These are phyloP conservation scores for Clarias macrocephalus DNA, from an alignment of 2,113 vertebrate genomes.

Conservation along the genomic window DNA sequence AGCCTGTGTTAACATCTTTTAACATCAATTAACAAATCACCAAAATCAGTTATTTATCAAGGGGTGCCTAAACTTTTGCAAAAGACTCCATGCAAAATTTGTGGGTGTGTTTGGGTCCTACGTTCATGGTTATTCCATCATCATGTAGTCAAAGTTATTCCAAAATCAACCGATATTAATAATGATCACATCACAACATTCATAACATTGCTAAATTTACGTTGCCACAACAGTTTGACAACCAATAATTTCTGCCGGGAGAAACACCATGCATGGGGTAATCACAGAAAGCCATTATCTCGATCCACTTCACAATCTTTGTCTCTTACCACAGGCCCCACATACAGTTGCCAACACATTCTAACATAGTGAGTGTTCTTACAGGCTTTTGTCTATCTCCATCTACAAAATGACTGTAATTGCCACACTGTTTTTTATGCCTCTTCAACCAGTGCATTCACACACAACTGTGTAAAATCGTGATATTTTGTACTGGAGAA, in stretches of 20 bases:
- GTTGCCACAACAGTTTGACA: too few species aligned
- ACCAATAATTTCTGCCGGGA: background rate
- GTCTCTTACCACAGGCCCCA: slow-evolving; percentile 23
- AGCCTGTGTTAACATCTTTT: too few species aligned
- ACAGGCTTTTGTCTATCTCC: slow-evolving; percentile 34
- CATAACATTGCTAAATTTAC: too few species aligned
- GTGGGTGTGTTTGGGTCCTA: too few species aligned
- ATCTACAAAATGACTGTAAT: slow-evolving; percentile 53
- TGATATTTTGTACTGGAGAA: slow-evolving; percentile 26
- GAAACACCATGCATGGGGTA: slow-evolving; percentile 57
- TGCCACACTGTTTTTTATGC: slow-evolving; percentile 37
- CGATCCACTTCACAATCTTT: slow-evolving; percentile 57
- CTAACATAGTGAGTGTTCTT: slow-evolving; percentile 10
- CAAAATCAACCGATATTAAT: too few species aligned
- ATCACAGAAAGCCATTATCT: slow-evolving; percentile 64
- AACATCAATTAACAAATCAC: too few species aligned
- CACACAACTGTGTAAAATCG: slow-evolving; percentile 32
- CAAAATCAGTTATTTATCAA: too few species aligned
- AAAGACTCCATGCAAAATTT: too few species aligned
- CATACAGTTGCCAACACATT: slow-evolving; percentile 26
- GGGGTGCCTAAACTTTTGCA: too few species aligned
- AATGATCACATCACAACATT: too few species aligned
- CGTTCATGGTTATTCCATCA: too few species aligned
- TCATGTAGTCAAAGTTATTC: too few species aligned
- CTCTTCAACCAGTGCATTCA: slow-evolving; percentile 40